Percentiles rank a stretch among this genome's conserved stretches.
phyloP scores from a whole-genome alignment of 2,888 invertebrate genomes.

The Cantharis lateralis region DNA sequence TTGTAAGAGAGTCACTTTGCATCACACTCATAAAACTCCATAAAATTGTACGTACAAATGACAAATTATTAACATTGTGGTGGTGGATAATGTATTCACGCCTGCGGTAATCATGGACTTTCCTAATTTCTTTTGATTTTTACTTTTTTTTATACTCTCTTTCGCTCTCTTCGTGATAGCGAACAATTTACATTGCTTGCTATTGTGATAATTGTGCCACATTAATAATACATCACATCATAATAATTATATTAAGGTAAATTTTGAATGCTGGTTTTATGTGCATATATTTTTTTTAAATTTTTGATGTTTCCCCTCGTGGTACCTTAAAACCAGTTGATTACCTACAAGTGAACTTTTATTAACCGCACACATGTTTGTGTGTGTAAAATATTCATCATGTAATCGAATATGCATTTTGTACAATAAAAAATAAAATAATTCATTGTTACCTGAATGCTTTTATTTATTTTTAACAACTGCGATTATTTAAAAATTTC shows the following conservation, averaged over 20 bases:
- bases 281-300: background rate
- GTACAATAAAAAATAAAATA: conserved; percentile 4
- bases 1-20: background rate
- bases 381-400: background rate
- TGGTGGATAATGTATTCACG: background rate
- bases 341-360: background rate
- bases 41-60: background rate
- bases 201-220: conserved; percentile 21
- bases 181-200: background rate
- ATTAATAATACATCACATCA: background rate
- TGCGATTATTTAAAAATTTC: background rate
- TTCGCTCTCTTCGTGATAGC: background rate
- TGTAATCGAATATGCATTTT: background rate
- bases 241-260: background rate
- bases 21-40: background rate
- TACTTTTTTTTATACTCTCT: background rate
- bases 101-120: background rate
- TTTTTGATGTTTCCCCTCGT: background rate
- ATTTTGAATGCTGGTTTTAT: background rate
- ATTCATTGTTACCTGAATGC: background rate
- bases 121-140: background rate
- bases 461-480: background rate
- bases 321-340: background rate
- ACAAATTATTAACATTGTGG: conserved; percentile 8
- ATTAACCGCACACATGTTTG: background rate